These are phyloP conservation scores for Oxyura jamaicensis DNA, from an alignment of 2,113 vertebrate genomes.

Conservation along the genomic window DNA sequence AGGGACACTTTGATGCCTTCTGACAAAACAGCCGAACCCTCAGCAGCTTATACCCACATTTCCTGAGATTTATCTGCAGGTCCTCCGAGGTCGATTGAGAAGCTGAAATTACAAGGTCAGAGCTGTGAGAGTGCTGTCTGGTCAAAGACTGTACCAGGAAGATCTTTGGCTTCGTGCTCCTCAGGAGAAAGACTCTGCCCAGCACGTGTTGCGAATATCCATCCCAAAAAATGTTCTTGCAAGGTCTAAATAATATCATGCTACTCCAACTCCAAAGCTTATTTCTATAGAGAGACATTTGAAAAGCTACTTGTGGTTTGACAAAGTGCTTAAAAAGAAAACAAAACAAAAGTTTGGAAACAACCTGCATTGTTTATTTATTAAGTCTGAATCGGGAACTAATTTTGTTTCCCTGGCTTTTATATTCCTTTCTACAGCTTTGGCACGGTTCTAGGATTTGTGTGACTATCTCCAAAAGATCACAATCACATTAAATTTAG, in stretches of 20 bases:
- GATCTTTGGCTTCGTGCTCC: not conserved
- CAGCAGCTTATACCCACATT: not conserved
- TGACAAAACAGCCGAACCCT: not conserved
- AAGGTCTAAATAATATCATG: not conserved
- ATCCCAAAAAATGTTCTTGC: not conserved
- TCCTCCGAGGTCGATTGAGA: not conserved
- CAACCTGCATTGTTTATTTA: not conserved
- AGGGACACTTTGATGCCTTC: no score
- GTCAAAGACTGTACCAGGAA: not conserved
- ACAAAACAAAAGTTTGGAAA: constrained; percentile 33
- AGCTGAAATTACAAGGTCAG: not conserved
- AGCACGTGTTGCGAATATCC: rapidly evolving
- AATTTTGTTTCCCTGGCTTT: constrained; percentile 5
- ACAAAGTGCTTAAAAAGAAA: constrained; percentile 4
- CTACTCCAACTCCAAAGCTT: not conserved
- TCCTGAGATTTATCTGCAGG: not conserved
- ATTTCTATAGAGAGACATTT: not conserved
- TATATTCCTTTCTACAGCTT: not conserved
- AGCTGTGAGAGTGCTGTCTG: not conserved
- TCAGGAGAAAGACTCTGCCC: not conserved
- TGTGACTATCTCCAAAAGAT: not conserved
- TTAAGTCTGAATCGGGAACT: constrained; percentile 24
- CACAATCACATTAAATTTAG: not conserved
- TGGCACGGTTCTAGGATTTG: not conserved
- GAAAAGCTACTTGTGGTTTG: constrained; percentile 39